Conservation (phyloP, 2,888 invertebrate species). For the Microctonus brassicae region DNA sequence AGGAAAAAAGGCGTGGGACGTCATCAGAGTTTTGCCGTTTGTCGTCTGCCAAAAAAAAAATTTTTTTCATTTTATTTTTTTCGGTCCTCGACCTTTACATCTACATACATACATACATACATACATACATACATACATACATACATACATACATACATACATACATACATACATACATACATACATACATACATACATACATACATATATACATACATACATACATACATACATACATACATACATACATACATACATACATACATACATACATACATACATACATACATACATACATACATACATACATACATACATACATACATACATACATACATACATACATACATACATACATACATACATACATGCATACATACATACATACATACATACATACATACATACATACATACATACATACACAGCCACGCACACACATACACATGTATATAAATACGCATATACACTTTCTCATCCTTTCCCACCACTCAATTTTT, state of each 20-base stretch:
- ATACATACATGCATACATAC: background rate
- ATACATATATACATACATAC: too few relatives aligned
- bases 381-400: constrained; percentile 1
- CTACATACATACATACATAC: background rate
- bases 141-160: too few relatives aligned
- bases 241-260: background rate
- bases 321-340: background rate
- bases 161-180: background rate
- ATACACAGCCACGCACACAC: too few relatives aligned
- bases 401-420: too few relatives aligned
- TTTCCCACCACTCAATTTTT: background rate
- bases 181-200: background rate
- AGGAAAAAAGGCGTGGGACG: constrained; percentile 26
- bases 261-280: too few relatives aligned
- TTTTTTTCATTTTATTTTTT: background rate
- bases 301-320: constrained; percentile 5
- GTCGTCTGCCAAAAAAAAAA: constrained; percentile 3
- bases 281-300: background rate
- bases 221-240: background rate
- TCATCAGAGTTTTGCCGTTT: constrained; percentile 26
- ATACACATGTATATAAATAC: background rate
- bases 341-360: too few relatives aligned
- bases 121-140: constrained; percentile 1
- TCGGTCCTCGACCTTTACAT: constrained; percentile 17
- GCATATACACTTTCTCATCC: background rate